Evolutionary conservation across 1,140 invertebrate genomes (phyloP), one percentile per base, ranked within the genome.

Genomic region (Sweltsa coloradensis): DNA sequence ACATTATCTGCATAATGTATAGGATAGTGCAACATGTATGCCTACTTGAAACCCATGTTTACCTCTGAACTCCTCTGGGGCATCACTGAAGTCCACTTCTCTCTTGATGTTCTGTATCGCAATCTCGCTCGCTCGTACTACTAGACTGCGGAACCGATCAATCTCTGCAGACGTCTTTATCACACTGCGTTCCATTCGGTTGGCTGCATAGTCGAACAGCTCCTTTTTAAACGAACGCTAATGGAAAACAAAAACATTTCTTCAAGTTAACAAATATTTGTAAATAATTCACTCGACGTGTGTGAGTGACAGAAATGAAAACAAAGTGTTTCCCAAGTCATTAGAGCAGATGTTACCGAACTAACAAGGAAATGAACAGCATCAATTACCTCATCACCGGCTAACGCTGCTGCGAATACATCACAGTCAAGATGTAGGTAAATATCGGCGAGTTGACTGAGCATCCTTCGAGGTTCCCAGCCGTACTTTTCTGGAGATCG

Each of bases 401-500:
- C 90, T 45, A 95, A 71, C 34, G 89, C 88, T 55, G 85, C 75
- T 56, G 88, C 88, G 71, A 97, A 95, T 62, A 78, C 75, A 63
- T 88, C 81, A 67, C 85, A 89, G 72, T 95, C 89, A 51, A 99
- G 75, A 70, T 98, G 92, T 46, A 98, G 72, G 72, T 98, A 98
- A 61, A 99, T 96, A 63, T 94, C 87, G 37, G 94, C 89, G 37
- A 99, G 75, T 65, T 95, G 87, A 57, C 86, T 83, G 26, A 97
- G 71, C 37, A 98, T 68, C 48, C 81, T 76, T 52, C 89, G 76
- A 5, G 95, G 95, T 59, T 97, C 90, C 94, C 94, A 99, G 1
- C 89, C 88, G 63, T 97, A 98, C 61, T 93, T 93, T 47, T 91
- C 85, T 2, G 91, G 89, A 55, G 88, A 87, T 41, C 83, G 79